A percentile compares a stretch with the other conserved stretches of the same genome.
Evolutionary conservation across 2,113 vertebrate genomes (phyloP).

Genomic region (human): GRCh38 chr5:103806501-103807000

Average conservation of each 20-base stretch:
- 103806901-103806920: background rate
- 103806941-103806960: constrained; percentile 46
- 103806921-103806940: constrained; percentile 46
- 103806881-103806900: constrained; percentile 33
- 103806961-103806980: constrained; percentile 52
- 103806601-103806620: constrained; percentile 14
- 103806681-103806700: background rate
- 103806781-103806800: background rate
- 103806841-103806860: constrained; percentile 25
- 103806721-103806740: background rate
- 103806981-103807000: background rate
- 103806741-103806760: background rate
- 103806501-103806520: constrained; percentile 20
- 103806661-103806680: background rate
- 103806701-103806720: background rate
- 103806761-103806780: background rate
- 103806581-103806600: background rate
- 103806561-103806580: background rate
- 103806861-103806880: background rate
- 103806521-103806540: constrained; percentile 16
- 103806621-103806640: background rate
- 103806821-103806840: background rate
- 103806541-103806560: constrained; percentile 20
- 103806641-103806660: background rate
- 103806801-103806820: background rate